Conservation (phyloP, 2,797 vertebrate species). For the Oreochromis grahami region DNA sequence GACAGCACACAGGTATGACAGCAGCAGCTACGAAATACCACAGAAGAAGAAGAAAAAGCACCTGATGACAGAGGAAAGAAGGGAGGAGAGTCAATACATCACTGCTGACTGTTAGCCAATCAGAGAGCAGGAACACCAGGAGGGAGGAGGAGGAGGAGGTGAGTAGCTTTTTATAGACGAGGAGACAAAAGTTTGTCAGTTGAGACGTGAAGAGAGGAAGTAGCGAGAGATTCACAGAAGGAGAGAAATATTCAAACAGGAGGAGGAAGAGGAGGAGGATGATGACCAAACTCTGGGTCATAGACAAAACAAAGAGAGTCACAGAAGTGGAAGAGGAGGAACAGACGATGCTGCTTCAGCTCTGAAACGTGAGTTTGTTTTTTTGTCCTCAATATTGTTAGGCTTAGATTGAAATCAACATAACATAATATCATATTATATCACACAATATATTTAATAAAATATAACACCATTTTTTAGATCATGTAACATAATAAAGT, state of each 20-base stretch:
- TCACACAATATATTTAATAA: not conserved
- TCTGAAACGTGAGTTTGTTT: not conserved
- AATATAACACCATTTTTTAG: not conserved
- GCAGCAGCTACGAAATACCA: not conserved
- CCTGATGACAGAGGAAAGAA: not conserved
- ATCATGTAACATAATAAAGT: not conserved
- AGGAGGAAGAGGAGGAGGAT: not conserved
- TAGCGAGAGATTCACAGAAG: not conserved
- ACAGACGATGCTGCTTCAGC: not conserved
- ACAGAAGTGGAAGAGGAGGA: not conserved
- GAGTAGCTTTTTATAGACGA: not conserved
- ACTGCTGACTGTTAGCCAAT: not conserved
- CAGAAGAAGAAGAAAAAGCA: not conserved
- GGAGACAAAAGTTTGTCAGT: not conserved
- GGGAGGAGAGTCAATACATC: not conserved
- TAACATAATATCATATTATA: not conserved
- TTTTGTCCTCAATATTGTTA: not conserved
- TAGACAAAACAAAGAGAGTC: not conserved
- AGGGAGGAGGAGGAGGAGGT: not conserved
- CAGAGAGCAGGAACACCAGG: not conserved
- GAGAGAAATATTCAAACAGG: not conserved
- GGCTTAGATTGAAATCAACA: not conserved
- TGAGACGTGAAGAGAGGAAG: not conserved
- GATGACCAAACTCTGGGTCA: not conserved
- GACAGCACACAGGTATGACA: not conserved